A percentile compares a stretch with the other conserved stretches of the same genome.
These are phyloP conservation scores for Petrocephalus schoutedeni DNA, from an alignment of 2,797 vertebrate genomes.

Conservation along the genomic window DNA sequence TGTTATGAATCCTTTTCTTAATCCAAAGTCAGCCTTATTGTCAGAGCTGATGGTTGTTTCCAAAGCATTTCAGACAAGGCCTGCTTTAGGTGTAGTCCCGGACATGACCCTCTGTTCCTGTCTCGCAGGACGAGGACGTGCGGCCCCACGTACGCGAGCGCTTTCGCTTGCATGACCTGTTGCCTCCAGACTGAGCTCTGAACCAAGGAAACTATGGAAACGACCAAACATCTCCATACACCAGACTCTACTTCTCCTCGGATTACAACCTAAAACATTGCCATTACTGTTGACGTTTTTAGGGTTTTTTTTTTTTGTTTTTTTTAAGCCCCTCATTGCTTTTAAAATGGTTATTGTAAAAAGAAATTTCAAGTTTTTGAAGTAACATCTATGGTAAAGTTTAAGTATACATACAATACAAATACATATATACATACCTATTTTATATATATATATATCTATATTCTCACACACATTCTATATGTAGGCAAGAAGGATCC, in stretches of 20 bases:
- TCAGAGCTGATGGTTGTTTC: background rate
- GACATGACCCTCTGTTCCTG: background rate
- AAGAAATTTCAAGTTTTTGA: conserved; percentile 65
- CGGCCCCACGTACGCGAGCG: conserved; percentile 92
- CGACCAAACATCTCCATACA: conserved; percentile 36
- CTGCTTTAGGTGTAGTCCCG: background rate
- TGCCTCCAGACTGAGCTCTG: conserved; percentile 84
- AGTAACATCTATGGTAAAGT: conserved; percentile 61
- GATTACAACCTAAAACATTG: conserved; percentile 84
- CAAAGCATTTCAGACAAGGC: background rate
- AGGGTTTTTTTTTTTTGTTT: conserved; percentile 59
- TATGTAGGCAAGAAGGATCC: conserved; percentile 60
- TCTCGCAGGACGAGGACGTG: conserved; percentile 87
- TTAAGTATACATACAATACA: conserved; percentile 48
- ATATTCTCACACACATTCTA: conserved; percentile 31
- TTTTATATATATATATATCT: conserved; percentile 47
- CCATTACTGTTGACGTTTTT: conserved; percentile 85
- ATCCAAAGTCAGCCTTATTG: background rate
- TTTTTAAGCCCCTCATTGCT: conserved; percentile 77
- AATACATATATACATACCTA: conserved; percentile 47
- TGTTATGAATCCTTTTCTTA: background rate
- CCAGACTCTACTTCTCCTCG: conserved; percentile 67
- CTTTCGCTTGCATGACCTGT: conserved; percentile 95
- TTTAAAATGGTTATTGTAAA: conserved; percentile 75
- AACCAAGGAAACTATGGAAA: conserved; percentile 46